Conservation (phyloP, 2,113 vertebrate species). For the Eidolon helvum region DNA sequence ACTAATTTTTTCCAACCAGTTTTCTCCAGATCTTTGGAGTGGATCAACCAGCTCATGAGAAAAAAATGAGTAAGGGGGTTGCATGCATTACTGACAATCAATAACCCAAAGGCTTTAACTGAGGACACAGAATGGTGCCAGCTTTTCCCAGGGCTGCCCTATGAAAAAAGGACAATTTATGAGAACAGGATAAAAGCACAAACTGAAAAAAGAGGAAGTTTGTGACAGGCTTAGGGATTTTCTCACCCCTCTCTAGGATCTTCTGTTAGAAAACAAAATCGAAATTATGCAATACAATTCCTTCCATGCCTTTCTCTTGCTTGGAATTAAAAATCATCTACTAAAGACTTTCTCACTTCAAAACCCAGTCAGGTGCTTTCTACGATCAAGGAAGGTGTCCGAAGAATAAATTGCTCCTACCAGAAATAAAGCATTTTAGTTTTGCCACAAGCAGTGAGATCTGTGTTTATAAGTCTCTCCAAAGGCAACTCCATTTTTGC, state of each 20-base stretch:
- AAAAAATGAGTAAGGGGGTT: slow-evolving; percentile 22
- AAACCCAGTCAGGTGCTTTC: slow-evolving; percentile 78
- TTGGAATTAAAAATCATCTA: slow-evolving; percentile 77
- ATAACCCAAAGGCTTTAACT: slow-evolving; percentile 28
- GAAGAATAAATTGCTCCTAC: slow-evolving; percentile 83
- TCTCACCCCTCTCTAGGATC: slow-evolving; percentile 50
- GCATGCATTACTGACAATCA: slow-evolving; percentile 9
- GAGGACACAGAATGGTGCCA: slow-evolving; percentile 35
- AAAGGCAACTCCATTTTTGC: slow-evolving; percentile 84
- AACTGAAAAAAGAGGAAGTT: not conserved
- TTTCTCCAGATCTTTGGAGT: slow-evolving; percentile 41
- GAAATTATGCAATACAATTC: slow-evolving; percentile 65
- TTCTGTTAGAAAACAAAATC: slow-evolving; percentile 66
- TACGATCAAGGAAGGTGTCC: slow-evolving; percentile 80
- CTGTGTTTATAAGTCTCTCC: slow-evolving; percentile 83
- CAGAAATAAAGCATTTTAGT: slow-evolving; percentile 85
- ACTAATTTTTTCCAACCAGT: slow-evolving; percentile 37
- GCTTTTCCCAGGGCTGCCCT: not conserved
- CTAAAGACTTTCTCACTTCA: slow-evolving; percentile 79
- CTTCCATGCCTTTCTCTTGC: slow-evolving; percentile 69
- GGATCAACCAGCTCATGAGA: slow-evolving; percentile 21
- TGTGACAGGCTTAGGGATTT: slow-evolving; percentile 29
- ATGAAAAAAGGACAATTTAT: not conserved
- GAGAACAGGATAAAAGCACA: slow-evolving; percentile 35
- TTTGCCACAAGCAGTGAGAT: slow-evolving; percentile 82